Evolutionary conservation across 2,888 invertebrate species (phyloP).

Genomic region (Spisula subtruncata): DNA sequence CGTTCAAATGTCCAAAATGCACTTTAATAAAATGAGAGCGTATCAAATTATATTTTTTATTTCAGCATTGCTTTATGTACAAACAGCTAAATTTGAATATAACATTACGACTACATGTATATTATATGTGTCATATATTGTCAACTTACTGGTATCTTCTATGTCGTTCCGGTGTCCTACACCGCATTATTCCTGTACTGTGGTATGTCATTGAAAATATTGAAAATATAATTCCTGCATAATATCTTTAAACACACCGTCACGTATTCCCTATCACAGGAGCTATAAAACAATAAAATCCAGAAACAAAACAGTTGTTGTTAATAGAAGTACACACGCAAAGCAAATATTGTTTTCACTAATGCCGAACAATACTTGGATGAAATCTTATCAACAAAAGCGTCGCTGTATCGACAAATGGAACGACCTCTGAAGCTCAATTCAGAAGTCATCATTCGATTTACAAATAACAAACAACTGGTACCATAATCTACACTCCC

Average conservation of each 20-base stretch:
- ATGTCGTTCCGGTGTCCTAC: neutral
- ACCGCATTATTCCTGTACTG: neutral
- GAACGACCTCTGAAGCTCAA: neutral
- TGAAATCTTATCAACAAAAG: neutral
- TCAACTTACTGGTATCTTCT: conserved; percentile 24
- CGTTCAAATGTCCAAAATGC: too few relatives aligned
- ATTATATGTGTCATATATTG: neutral
- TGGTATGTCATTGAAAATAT: neutral
- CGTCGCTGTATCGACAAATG: neutral
- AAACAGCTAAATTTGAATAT: too few relatives aligned
- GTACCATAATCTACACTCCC: neutral
- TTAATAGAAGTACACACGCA: neutral
- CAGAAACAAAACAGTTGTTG: neutral
- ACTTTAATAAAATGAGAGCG: too few relatives aligned
- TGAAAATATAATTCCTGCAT: neutral
- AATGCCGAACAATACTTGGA: neutral
- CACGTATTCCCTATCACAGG: neutral
- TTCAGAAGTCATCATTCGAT: neutral
- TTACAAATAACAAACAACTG: neutral
- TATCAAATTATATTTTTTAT: too few relatives aligned
- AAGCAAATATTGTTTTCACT: neutral
- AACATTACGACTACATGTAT: too few relatives aligned
- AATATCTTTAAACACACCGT: neutral
- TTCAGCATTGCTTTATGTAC: too few relatives aligned
- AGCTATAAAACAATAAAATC: neutral